Evolutionary conservation across 1,140 invertebrate genomes (phyloP).

Genomic region (Drosophila orena): DNA sequence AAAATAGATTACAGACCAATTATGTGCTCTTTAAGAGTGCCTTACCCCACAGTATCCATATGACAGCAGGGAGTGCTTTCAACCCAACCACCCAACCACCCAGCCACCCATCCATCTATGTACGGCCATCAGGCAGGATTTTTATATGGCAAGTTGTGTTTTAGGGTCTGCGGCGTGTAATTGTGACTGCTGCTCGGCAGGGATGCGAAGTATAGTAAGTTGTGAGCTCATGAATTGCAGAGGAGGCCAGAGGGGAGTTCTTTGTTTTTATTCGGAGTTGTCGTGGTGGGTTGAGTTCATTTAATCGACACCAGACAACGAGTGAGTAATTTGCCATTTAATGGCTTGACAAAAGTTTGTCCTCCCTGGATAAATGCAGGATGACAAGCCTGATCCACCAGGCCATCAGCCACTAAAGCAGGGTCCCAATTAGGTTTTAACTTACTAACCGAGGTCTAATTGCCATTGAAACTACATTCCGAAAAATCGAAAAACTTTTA

Average conservation of each 20-base stretch:
- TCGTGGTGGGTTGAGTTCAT: slow-evolving; percentile 73
- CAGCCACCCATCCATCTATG: slow-evolving; percentile 67
- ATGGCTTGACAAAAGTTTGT: slow-evolving; percentile 58
- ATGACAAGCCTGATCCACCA: slow-evolving; percentile 43
- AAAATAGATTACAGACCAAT: slow-evolving; percentile 85
- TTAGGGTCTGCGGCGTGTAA: slow-evolving; percentile 80
- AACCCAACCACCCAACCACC: slow-evolving; percentile 1
- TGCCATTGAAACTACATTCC: not conserved
- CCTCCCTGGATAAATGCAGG: slow-evolving; percentile 48
- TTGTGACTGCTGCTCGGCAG: slow-evolving; percentile 67
- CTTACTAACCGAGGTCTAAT: slow-evolving; percentile 10
- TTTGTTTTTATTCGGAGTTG: slow-evolving; percentile 45
- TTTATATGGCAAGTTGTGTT: slow-evolving; percentile 52
- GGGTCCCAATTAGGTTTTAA: not conserved
- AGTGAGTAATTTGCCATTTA: slow-evolving; percentile 71
- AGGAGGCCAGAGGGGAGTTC: slow-evolving; percentile 4
- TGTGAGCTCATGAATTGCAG: slow-evolving; percentile 1
- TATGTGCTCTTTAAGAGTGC: slow-evolving; percentile 84
- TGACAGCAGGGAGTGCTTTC: slow-evolving; percentile 57
- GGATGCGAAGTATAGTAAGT: slow-evolving; percentile 25
- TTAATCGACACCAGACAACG: slow-evolving; percentile 72
- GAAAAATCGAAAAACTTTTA: not conserved
- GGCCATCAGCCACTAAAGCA: slow-evolving; percentile 14
- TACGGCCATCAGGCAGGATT: slow-evolving; percentile 78
- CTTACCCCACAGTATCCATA: slow-evolving; percentile 51